phyloP scores from a whole-genome alignment of 1,140 invertebrate genomes.

The Ips typographus region DNA sequence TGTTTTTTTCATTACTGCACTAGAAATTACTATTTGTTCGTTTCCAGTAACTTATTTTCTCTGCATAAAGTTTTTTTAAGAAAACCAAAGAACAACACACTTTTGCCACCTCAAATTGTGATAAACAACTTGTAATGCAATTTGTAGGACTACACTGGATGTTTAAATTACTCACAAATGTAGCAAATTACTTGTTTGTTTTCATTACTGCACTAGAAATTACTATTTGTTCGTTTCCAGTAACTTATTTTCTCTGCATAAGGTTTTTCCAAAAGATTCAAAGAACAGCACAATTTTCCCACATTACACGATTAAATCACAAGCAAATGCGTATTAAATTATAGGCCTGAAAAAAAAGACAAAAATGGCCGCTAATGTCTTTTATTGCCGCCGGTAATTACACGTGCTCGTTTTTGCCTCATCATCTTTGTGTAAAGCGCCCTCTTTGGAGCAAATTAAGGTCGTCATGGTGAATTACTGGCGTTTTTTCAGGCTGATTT shows the following conservation, averaged over 20 bases:
- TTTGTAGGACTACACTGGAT: no score
- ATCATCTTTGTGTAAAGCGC: not conserved
- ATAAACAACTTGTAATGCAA: no score
- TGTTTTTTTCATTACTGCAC: not conserved
- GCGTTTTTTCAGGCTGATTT: no score
- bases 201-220: not conserved
- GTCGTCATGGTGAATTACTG: no score
- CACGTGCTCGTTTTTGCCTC: not conserved
- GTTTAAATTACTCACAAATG: no score
- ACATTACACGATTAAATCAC: not conserved
- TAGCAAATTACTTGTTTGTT: not conserved
- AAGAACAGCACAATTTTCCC: not conserved
- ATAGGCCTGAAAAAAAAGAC: not conserved
- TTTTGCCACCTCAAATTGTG: no score
- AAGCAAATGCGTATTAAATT: not conserved
- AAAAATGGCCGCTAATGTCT: conserved; percentile 1
- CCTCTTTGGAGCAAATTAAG: not conserved
- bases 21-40: no score
- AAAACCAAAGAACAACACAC: no score
- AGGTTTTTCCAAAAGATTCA: not conserved
- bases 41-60: no score
- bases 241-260: not conserved
- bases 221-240: no score
- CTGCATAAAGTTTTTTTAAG: no score
- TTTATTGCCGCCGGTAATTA: conserved; percentile 2